Base-by-base conservation (phyloP, 1,140 invertebrate species). In the Drosophila bocki region DNA sequence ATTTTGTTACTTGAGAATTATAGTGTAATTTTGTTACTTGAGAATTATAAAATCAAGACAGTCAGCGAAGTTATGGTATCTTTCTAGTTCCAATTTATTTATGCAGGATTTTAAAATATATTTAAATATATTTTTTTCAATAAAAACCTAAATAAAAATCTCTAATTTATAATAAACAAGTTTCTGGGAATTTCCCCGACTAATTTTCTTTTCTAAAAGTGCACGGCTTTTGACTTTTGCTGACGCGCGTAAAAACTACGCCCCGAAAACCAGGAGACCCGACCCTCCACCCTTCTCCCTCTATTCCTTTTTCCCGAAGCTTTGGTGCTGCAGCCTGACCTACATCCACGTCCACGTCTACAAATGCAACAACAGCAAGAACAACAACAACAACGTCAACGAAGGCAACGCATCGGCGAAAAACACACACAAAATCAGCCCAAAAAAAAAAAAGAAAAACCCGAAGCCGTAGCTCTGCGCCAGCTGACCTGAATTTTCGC, bases 171-270 rank as follows among this genome's bases (percentile, higher is more conserved):
- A 7, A 7, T 22, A 7, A 13, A 3, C 0, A 3, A 13, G 12
- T 13, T 47, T 29, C 26, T 6, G 35, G 48, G 26, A 15, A 29
- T 50, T 35, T 29, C 7, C 26, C 7, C 7, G 2, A 8, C 33
- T 3, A 9, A 8, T 17, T 13, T 47, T 35, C 2, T 22, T 61
- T 61, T 19, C 8, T 35, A 0, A 6, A 26, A 62, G 51, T 71
- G 70, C 42, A 41, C 17, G 47, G 17, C 70, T 39, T 54, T 7
- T 41, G 42, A 60, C 62, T 77, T 84, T 84, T 90, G 84, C 84
- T 88, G 84, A 88, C 84, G 84, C 85, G 85, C 84, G 78, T 88
- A 75, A 78, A 87, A 84, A 78, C 70, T 76, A 80, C 79, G 71
- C 82, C 82, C 82, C 80, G 50, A 71, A 56, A 56, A 56, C 53